Conservation (phyloP, 2,888 invertebrate genomes). For the Ptycholaimellus sp. region DNA sequence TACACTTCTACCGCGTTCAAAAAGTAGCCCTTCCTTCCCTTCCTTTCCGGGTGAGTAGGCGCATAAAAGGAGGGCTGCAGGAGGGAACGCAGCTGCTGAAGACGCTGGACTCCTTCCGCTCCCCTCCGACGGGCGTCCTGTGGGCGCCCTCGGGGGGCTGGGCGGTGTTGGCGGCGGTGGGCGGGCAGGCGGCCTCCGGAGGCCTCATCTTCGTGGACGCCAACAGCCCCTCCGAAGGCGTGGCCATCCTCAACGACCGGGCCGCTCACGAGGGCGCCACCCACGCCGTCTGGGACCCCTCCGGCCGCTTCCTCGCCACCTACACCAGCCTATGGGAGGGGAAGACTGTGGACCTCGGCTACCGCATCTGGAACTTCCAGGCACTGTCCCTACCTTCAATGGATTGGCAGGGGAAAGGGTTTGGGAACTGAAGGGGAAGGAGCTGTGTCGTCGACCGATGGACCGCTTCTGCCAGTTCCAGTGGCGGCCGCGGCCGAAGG, state of each 20-base stretch:
- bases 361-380: conserved; percentile 95
- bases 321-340: conserved; percentile 70
- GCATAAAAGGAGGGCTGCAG: background rate
- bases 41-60: too few species aligned
- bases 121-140: conserved; percentile 61
- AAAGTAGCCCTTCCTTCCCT: too few species aligned
- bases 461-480: conserved; percentile 78
- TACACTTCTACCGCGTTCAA: background rate
- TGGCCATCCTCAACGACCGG: conserved; percentile 36
- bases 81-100: too few species aligned
- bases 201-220: conserved; percentile 21
- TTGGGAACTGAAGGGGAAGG: conserved; percentile 23
- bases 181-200: conserved; percentile 14
- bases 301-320: conserved; percentile 82
- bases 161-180: conserved; percentile 21
- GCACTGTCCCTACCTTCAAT: conserved; percentile 15
- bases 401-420: background rate
- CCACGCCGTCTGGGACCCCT: conserved; percentile 97
- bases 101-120: too few species aligned
- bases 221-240: conserved; percentile 8
- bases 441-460: conserved; percentile 53
- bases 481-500: conserved; percentile 80
- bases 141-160: conserved; percentile 52
- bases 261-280: conserved; percentile 74
- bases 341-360: conserved; percentile 44